Conservation (phyloP, 2,113 vertebrate genomes). For the Myocastor coypus region DNA sequence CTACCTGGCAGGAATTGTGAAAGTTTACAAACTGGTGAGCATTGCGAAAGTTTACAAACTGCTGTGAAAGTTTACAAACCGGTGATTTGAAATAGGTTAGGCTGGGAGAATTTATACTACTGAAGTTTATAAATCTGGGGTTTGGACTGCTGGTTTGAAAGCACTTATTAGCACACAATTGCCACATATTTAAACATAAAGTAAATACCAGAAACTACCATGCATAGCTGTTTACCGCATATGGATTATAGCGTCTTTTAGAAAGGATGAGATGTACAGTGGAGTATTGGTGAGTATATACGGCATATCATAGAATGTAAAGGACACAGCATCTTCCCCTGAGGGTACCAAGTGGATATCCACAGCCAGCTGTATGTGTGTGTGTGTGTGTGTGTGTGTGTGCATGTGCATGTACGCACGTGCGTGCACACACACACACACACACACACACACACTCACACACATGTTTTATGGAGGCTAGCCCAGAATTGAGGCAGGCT, state of each 20-base stretch:
- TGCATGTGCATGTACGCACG: no score
- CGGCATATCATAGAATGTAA: neutral
- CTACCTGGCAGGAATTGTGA: neutral
- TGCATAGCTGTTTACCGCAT: conserved; percentile 7
- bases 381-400: no score
- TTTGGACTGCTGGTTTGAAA: neutral
- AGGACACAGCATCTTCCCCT: neutral
- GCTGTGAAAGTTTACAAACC: neutral
- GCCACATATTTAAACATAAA: neutral
- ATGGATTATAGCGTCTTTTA: conserved; percentile 29
- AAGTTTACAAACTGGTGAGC: neutral
- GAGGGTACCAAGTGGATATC: neutral
- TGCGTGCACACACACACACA: neutral
- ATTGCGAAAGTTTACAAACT: neutral
- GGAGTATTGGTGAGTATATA: neutral
- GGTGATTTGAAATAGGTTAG: neutral
- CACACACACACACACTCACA: neutral
- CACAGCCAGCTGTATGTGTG: neutral
- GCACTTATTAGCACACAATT: neutral
- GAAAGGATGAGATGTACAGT: conserved; percentile 45
- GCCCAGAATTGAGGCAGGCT: neutral
- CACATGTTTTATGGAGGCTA: neutral
- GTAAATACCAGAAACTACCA: neutral
- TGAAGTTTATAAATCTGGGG: neutral
- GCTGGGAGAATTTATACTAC: neutral